Conservation (phyloP, 2,888 invertebrate species). For the Anagyrus pseudococci region DNA sequence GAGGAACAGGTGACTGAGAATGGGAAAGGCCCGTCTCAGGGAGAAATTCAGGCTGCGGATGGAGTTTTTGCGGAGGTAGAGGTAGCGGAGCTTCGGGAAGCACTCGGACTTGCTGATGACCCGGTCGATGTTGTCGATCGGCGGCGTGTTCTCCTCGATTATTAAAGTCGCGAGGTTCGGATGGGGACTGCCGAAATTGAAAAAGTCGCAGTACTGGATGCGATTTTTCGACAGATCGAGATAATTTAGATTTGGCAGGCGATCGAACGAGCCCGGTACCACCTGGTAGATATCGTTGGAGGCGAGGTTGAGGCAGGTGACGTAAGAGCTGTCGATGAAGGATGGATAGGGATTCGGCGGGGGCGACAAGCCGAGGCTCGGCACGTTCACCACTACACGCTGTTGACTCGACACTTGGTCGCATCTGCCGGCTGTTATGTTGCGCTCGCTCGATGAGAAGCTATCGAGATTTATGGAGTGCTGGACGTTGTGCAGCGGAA, state of each 20-base stretch:
- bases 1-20: slow-evolving; percentile 48
- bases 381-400: slow-evolving; percentile 43
- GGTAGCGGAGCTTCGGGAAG: slow-evolving; percentile 47
- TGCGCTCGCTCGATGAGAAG: slow-evolving; percentile 35
- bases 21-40: slow-evolving; percentile 43
- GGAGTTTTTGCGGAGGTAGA: slow-evolving; percentile 48
- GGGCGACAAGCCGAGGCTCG: slow-evolving; percentile 37
- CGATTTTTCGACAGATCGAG: slow-evolving; percentile 50
- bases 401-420: slow-evolving; percentile 41
- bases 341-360: slow-evolving; percentile 39
- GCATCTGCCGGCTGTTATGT: slow-evolving; percentile 48
- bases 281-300: slow-evolving; percentile 46
- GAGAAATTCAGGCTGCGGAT: slow-evolving; percentile 43
- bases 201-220: slow-evolving; percentile 47
- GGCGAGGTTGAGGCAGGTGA: slow-evolving; percentile 46
- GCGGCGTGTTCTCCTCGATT: slow-evolving; percentile 46
- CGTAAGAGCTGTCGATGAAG: slow-evolving; percentile 45
- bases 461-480: slow-evolving; percentile 45
- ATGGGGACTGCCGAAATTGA: slow-evolving; percentile 45
- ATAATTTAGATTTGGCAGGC: slow-evolving; percentile 47
- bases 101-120: slow-evolving; percentile 41
- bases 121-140: slow-evolving; percentile 37
- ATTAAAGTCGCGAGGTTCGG: slow-evolving; percentile 44
- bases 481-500: slow-evolving; percentile 41
- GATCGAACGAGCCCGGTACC: slow-evolving; percentile 43